Conservation (phyloP, 2,797 vertebrate species). For the Neosilurus mollespiculum region DNA sequence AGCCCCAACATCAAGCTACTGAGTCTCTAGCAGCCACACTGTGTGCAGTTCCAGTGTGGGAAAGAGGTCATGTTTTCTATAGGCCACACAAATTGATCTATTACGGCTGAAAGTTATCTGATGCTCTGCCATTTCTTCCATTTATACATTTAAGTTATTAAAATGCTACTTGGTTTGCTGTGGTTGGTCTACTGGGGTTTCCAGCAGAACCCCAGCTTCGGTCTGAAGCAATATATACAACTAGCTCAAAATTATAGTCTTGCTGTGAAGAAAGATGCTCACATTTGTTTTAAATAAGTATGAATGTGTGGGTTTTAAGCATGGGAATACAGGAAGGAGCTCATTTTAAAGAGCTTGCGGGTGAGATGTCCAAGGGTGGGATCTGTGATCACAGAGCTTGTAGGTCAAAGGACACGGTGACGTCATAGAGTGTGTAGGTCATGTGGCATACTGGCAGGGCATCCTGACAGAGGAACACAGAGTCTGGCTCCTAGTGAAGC, state of each 20-base stretch:
- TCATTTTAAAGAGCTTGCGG: constrained; percentile 17
- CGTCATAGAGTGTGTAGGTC: no score
- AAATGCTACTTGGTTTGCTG: constrained; percentile 33
- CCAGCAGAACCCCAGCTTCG: constrained; percentile 32
- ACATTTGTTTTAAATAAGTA: constrained; percentile 12
- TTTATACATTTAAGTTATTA: constrained; percentile 44
- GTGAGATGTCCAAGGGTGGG: no score
- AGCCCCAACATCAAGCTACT: not conserved
- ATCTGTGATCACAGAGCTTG: no score
- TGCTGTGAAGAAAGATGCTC: not conserved
- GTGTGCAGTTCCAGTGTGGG: constrained; percentile 45
- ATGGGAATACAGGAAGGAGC: not conserved
- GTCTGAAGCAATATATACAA: constrained; percentile 16
- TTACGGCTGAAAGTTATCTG: constrained; percentile 51
- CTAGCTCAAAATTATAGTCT: constrained; percentile 28
- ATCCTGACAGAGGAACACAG: no score
- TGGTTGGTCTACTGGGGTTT: constrained; percentile 38
- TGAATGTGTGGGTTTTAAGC: not conserved
- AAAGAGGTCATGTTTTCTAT: constrained; percentile 50
- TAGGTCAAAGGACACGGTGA: no score
- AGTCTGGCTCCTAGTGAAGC: no score
- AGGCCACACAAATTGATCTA: constrained; percentile 60
- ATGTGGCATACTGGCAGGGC: no score
- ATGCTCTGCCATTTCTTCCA: constrained; percentile 35
- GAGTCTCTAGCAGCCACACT: constrained; percentile 35